Base-by-base conservation (phyloP, 2,113 vertebrate genomes). In the Chrysemys picta region DNA sequence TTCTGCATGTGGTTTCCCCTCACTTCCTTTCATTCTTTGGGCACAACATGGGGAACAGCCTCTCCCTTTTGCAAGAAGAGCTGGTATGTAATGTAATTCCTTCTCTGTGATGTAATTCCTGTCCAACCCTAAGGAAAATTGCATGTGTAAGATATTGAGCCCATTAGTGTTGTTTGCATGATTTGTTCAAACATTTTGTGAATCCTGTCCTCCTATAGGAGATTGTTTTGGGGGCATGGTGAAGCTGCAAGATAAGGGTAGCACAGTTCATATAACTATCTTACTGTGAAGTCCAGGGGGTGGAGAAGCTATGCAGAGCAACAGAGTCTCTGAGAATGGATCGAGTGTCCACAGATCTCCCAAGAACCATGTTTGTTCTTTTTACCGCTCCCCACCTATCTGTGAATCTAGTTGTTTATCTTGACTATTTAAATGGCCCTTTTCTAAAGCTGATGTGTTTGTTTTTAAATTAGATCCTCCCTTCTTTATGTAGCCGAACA, bases 361-460 rank as follows among this genome's bases (percentile, higher is more conserved):
- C 31, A 76, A 25, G 49, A 27, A 38, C 49, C 16, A 2, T 79
- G 29, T 31, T 14, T 29, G 82, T 86, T 35, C 83, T 49, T 16
- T 84, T 21, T 69, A 75, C 52, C 27, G 2, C 5, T 8, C 4
- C 22, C 78, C 49, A 3, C 42, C 52, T 17, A 25, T 3, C 1
- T 7, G 1, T 76, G 52, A 91, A 89, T 62, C 72, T 89, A n/a
- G 38, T 16, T 50, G 52, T 14, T 47, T n/a, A 83, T 14, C 45
- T 75, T 75, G 69, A 42, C 38, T 75, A 42, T 75, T 75, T 75
- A 75, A 75, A 75, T 75, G 10, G 38, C 69, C 8, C 21, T 84
- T n/a, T 82, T 62, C 50, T 82, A 59, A 96, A 82, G 88, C 86
- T 80, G 16, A 76, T 88, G 38, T 94, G 88, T 89, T 80, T 2